Base-by-base conservation (phyloP, 2,113 vertebrate genomes). In the Brachionichthys hirsutus region DNA sequence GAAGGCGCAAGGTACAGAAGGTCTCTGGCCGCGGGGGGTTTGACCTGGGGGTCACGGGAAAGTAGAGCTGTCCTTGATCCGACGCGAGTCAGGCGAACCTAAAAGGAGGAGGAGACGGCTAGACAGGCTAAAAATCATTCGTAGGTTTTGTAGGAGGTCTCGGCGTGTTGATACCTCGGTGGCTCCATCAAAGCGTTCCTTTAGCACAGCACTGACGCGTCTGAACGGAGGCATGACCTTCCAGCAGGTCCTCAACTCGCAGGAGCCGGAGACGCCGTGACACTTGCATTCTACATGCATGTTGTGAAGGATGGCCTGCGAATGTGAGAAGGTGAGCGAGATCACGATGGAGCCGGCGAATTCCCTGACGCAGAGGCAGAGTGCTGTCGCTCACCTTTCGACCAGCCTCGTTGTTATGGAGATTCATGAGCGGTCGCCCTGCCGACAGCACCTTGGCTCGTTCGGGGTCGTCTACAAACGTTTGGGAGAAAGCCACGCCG, bases 281-380 rank as follows among this genome's bases (percentile, higher is more conserved):
- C 92, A 93, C 78, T 92, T 89, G 58, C 91, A 90, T 77, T 91
- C 89, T 55, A 92, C 80, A 75, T 91, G 91, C 91, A 87, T 92
- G 85, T 90, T 92, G 59, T 92, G 86, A 44, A 92, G 87, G 50
- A 93, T 91, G 20, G 89, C 89, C 91, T 94, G 66, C 14, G 46
- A 57, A 54, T 30, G 24, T 30, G 9, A 49, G 41, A n/a, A 46
- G 14, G 42, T 48, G 34, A 58, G 22, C 18, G 8, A 15, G 6
- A 16, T 8, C 30, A n/a, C 0, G 2, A 35, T 24, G 22, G 14
- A 36, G 10, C 12, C 8, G 1, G 11, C 12, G 41, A 36, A 56
- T 50, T 0, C 54, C 41, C 6, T 19, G 16, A 14, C 20, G 41
- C 9, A 18, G 36, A 1, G 4, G 19, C 6, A 24, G 42, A 36